These are phyloP conservation scores for Cepaea hortensis DNA, from an alignment of 2,888 invertebrate genomes.

Conservation along the genomic window DNA sequence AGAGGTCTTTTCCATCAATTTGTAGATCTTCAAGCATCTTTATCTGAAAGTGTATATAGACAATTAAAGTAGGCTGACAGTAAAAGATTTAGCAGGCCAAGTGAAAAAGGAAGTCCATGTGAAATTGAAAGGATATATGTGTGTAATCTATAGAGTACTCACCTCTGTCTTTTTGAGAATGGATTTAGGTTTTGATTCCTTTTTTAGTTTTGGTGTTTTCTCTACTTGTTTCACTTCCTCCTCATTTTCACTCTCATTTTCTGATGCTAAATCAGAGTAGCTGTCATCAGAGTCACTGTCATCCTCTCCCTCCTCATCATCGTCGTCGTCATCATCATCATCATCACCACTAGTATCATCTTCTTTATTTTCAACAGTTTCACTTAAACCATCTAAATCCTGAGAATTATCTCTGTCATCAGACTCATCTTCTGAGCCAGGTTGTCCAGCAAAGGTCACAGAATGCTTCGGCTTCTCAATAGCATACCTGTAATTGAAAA, in stretches of 20 bases:
- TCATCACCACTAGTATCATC: slow-evolving; percentile 39
- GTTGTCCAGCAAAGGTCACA: slow-evolving; percentile 22
- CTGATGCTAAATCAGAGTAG: slow-evolving; percentile 60
- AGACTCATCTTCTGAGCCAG: background rate
- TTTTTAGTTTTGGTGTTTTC: slow-evolving; percentile 53
- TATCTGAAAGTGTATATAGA: too few species aligned
- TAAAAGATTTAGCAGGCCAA: too few species aligned
- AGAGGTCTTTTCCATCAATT: too few species aligned
- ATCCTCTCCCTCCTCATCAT: slow-evolving; percentile 42
- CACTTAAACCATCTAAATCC: background rate
- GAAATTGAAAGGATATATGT: too few species aligned
- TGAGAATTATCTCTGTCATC: background rate
- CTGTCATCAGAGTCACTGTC: slow-evolving; percentile 50
- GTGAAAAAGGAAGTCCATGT: too few species aligned
- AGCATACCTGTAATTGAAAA: slow-evolving; percentile 34
- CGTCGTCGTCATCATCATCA: slow-evolving; percentile 42
- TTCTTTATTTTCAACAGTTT: background rate
- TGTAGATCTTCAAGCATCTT: too few species aligned
- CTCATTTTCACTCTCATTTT: slow-evolving; percentile 53
- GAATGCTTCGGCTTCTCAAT: slow-evolving; percentile 23
- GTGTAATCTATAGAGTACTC: slow-evolving; percentile 43
- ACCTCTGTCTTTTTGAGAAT: slow-evolving; percentile 52
- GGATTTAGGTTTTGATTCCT: slow-evolving; percentile 60
- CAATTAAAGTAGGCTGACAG: too few species aligned
- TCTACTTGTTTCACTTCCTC: slow-evolving; percentile 48